A percentile compares a stretch with the other conserved stretches of the same genome.
Conservation (phyloP, 30 jellyfish, hydroid and myxozoan species). For the Turritopsis dohrnii region DNA sequence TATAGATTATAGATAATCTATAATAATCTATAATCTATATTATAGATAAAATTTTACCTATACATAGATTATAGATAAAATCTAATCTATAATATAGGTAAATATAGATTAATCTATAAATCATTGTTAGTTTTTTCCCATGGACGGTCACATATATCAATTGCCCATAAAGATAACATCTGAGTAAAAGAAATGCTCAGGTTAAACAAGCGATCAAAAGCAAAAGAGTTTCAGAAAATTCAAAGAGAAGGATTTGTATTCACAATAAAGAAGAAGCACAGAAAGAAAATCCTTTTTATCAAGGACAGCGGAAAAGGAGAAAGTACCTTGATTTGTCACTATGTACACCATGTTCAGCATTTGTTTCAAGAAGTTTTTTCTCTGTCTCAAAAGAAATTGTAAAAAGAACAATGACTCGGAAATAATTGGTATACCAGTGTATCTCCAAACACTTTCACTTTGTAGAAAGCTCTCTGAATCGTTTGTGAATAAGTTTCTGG, state of each 20-base stretch:
- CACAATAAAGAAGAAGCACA: slow-evolving; percentile 4
- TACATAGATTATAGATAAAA: too few relatives aligned
- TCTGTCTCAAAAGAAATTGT: neutral
- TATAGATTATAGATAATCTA: too few relatives aligned
- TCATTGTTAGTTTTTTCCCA: too few relatives aligned
- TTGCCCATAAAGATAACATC: neutral
- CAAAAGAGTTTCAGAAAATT: neutral
- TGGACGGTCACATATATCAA: too few relatives aligned
- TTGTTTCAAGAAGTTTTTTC: neutral
- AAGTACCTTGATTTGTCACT: neutral
- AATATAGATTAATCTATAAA: too few relatives aligned
- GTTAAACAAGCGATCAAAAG: neutral
- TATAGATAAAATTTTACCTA: too few relatives aligned
- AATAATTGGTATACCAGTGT: neutral
- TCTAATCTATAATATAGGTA: too few relatives aligned
- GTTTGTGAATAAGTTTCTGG: neutral
- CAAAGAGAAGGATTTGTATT: neutral
- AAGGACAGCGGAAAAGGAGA: slow-evolving; percentile 4
- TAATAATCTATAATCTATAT: too few relatives aligned
- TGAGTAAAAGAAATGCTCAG: neutral
- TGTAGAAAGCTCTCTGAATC: neutral
- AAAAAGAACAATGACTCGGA: neutral
- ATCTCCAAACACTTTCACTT: neutral
- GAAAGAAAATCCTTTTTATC: slow-evolving; percentile 1
- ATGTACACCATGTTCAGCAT: slow-evolving; percentile 6